A percentile compares a stretch with the other conserved stretches of the same genome.
These are phyloP conservation scores for Drosophila tropicalis DNA, from an alignment of 1,140 invertebrate genomes.

Conservation along the genomic window DNA sequence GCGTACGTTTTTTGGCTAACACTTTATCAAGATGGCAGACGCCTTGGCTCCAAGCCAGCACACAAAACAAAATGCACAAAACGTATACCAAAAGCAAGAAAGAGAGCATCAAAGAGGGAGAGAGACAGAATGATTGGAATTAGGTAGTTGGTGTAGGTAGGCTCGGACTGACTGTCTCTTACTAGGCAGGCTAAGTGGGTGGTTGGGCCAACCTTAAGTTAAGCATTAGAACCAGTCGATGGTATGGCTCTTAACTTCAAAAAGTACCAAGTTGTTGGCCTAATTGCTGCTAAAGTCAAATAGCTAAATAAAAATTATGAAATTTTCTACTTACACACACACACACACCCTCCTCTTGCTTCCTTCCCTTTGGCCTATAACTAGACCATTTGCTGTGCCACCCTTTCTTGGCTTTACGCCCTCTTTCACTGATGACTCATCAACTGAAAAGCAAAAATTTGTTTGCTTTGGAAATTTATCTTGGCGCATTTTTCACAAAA, in stretches of 20 bases:
- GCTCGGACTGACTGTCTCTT: slow-evolving; percentile 25
- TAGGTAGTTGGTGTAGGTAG: neutral
- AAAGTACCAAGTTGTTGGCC: slow-evolving; percentile 37
- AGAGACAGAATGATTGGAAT: neutral
- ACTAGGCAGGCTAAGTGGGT: slow-evolving; percentile 7
- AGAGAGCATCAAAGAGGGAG: slow-evolving; percentile 16
- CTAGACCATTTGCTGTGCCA: neutral
- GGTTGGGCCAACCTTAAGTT: neutral
- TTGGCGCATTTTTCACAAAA: slow-evolving; percentile 50
- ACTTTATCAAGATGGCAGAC: slow-evolving; percentile 81
- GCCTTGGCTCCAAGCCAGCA: slow-evolving; percentile 66
- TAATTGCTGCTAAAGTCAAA: slow-evolving; percentile 44
- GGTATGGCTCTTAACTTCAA: slow-evolving; percentile 36
- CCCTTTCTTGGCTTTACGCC: neutral
- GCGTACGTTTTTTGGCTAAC: slow-evolving; percentile 80
- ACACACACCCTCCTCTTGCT: neutral
- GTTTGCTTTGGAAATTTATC: slow-evolving; percentile 62
- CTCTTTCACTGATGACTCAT: slow-evolving; percentile 33
- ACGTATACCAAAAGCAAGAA: slow-evolving; percentile 51
- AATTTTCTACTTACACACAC: slow-evolving; percentile 7
- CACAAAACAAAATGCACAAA: slow-evolving; percentile 68
- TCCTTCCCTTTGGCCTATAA: neutral
- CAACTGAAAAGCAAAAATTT: slow-evolving; percentile 38
- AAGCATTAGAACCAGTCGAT: neutral
- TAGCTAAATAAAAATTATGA: slow-evolving; percentile 5